Evolutionary conservation across 37 sponge, comb jelly and placozoan genomes (phyloP).

Genomic region (Ephydatia muelleri): DNA sequence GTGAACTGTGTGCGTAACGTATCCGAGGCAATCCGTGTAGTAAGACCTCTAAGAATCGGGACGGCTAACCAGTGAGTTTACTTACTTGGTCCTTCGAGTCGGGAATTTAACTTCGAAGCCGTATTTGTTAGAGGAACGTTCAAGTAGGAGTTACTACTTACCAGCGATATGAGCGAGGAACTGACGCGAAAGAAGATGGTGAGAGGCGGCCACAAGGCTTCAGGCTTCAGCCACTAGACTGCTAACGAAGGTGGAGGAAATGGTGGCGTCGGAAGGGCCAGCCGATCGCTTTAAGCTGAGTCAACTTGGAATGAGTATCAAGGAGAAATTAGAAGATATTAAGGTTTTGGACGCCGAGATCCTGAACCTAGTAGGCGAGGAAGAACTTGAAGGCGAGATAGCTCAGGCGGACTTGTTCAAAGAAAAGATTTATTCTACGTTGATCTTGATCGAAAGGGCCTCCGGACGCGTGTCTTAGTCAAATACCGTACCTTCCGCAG

Average conservation of each 20-base stretch:
- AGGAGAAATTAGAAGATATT: slow-evolving; percentile 37
- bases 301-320: slow-evolving; percentile 25
- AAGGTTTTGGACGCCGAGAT: slow-evolving; percentile 33
- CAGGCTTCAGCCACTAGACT: slow-evolving; percentile 18
- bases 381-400: slow-evolving; percentile 30
- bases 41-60: too few relatives aligned
- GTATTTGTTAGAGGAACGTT: too few relatives aligned
- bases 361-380: slow-evolving; percentile 8
- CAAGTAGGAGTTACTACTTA: too few relatives aligned
- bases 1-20: too few relatives aligned
- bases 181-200: background rate
- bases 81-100: too few relatives aligned
- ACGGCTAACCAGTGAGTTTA: too few relatives aligned
- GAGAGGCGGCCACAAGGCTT: slow-evolving; percentile 33
- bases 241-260: background rate
- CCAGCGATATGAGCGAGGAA: too few relatives aligned
- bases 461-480: background rate
- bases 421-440: too few relatives aligned
- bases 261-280: background rate
- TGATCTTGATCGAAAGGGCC: background rate
- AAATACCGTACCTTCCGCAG: background rate
- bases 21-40: too few relatives aligned
- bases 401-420: slow-evolving; percentile 10
- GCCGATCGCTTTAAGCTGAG: background rate
- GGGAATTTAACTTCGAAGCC: too few relatives aligned